These are phyloP conservation scores for Ammospiza caudacuta DNA, from an alignment of 2,113 vertebrate genomes.

Conservation along the genomic window DNA sequence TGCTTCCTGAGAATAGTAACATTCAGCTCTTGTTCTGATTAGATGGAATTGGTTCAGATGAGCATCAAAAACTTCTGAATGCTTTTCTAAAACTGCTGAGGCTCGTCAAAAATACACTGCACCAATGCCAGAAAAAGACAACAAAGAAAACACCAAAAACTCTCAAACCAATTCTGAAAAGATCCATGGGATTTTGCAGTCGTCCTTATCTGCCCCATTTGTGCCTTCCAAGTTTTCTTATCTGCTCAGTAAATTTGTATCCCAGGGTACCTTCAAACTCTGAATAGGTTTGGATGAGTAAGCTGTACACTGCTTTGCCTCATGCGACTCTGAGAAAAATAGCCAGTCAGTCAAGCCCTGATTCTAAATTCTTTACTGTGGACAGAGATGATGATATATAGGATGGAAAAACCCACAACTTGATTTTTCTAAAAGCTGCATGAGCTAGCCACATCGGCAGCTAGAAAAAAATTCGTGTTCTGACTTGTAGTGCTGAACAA, in stretches of 20 bases:
- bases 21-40: slow-evolving; percentile 57
- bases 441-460: not conserved
- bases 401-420: not conserved
- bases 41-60: slow-evolving; percentile 70
- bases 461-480: not conserved
- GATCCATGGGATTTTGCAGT: slow-evolving; percentile 23
- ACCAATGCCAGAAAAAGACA: slow-evolving; percentile 40
- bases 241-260: slow-evolving; percentile 31
- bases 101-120: slow-evolving; percentile 36
- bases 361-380: slow-evolving; percentile 4
- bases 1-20: slow-evolving; percentile 60
- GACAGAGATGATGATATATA: slow-evolving; percentile 3
- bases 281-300: slow-evolving; percentile 25
- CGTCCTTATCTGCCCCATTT: slow-evolving; percentile 46
- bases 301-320: not conserved
- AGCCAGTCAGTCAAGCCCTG: slow-evolving; percentile 8
- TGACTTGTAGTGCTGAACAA: slow-evolving; percentile 24
- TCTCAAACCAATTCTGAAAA: slow-evolving; percentile 25
- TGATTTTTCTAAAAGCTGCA: slow-evolving; percentile 3
- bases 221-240: slow-evolving; percentile 53
- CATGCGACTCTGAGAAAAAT: not conserved
- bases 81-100: slow-evolving; percentile 65
- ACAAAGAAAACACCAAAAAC: slow-evolving; percentile 58
- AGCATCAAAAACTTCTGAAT: slow-evolving; percentile 62
- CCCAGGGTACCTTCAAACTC: slow-evolving; percentile 5